Evolutionary conservation across 2,113 vertebrate species (phyloP).

Genomic region (Chunga burmeisteri): DNA sequence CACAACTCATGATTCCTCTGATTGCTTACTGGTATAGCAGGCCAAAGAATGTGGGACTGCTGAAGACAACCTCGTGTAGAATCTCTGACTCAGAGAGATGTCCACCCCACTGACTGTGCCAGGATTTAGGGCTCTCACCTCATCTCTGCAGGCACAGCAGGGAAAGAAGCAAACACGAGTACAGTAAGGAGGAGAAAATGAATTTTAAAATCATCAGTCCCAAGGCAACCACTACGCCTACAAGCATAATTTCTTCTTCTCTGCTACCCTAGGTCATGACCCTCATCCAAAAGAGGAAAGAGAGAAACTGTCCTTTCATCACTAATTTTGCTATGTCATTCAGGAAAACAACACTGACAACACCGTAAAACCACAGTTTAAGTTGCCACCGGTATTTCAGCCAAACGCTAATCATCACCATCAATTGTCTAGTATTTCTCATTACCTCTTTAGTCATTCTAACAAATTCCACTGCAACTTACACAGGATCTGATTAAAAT

Average conservation of each 20-base stretch:
- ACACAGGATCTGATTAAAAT: constrained; percentile 8
- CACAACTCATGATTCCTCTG: neutral
- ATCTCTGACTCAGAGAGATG: neutral
- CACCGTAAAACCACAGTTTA: constrained; percentile 49
- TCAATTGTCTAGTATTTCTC: constrained; percentile 53
- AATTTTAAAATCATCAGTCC: constrained; percentile 35
- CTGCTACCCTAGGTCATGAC: constrained; percentile 49
- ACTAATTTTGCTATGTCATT: constrained; percentile 37
- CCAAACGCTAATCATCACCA: constrained; percentile 49
- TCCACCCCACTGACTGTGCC: neutral
- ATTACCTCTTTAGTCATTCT: constrained; percentile 39
- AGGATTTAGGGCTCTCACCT: neutral
- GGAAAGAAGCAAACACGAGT: neutral
- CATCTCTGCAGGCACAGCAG: neutral
- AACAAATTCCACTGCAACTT: constrained; percentile 15
- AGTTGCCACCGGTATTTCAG: constrained; percentile 30
- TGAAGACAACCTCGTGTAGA: neutral
- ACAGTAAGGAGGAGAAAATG: neutral
- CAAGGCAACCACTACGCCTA: constrained; percentile 51
- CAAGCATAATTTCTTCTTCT: constrained; percentile 42
- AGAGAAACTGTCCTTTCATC: constrained; percentile 63
- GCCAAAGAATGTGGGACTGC: neutral
- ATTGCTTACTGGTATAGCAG: neutral
- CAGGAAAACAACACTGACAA: constrained; percentile 39
- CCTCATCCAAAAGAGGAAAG: constrained; percentile 40